These are phyloP conservation scores for Strigamia maritima DNA, from an alignment of 2,888 invertebrate species.

Conservation along the genomic window DNA sequence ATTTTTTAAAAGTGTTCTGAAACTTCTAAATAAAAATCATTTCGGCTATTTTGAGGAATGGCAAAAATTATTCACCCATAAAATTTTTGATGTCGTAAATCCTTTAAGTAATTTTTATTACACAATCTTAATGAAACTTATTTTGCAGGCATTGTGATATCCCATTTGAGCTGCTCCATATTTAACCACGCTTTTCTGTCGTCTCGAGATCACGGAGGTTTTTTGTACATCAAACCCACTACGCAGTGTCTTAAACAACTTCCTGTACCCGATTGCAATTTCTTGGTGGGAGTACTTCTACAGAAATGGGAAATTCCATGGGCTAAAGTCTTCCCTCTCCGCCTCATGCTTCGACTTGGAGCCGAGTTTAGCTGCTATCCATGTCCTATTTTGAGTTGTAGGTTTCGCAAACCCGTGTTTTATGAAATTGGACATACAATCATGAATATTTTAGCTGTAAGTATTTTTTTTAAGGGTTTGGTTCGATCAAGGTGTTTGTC, in stretches of 20 bases:
- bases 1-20: too few species aligned
- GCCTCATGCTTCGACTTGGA: slow-evolving; percentile 73
- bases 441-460: slow-evolving; percentile 71
- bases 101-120: too few species aligned
- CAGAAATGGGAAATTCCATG: slow-evolving; percentile 78
- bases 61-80: too few species aligned
- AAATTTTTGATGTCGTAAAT: too few species aligned
- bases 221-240: slow-evolving; percentile 74
- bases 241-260: slow-evolving; percentile 77
- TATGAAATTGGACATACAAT: slow-evolving; percentile 84
- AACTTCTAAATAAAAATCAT: too few species aligned
- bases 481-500: too few species aligned
- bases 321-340: slow-evolving; percentile 68
- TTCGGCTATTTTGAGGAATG: too few species aligned
- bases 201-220: slow-evolving; percentile 72
- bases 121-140: too few species aligned
- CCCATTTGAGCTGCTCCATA: slow-evolving; percentile 67
- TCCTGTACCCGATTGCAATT: slow-evolving; percentile 68
- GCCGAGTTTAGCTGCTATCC: slow-evolving; percentile 84
- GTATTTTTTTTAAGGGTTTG: slow-evolving; percentile 38
- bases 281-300: slow-evolving; percentile 71
- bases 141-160: slow-evolving; percentile 63
- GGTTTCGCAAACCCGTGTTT: slow-evolving; percentile 73
- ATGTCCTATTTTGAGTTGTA: slow-evolving; percentile 72
- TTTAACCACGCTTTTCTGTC: slow-evolving; percentile 63